phyloP scores from a whole-genome alignment of 2,113 vertebrate species.

The Zosterops japonicus region DNA sequence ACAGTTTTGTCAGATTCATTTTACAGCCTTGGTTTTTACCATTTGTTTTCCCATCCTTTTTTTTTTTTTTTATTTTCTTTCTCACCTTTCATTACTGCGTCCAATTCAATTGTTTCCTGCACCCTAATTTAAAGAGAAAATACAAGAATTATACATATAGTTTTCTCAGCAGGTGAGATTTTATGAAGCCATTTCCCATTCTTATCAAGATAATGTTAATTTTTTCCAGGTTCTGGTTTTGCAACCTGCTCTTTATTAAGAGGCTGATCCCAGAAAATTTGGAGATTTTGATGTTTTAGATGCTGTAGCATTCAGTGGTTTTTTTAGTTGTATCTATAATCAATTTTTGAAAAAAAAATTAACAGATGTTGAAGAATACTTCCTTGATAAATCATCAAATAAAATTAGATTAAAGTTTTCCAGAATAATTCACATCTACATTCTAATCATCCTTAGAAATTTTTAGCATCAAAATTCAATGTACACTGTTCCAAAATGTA shows the following conservation, averaged over 20 bases:
- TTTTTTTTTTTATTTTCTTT: neutral
- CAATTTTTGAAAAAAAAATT: neutral
- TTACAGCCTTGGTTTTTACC: neutral
- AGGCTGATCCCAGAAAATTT: neutral
- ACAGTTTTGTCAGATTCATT: fast-evolving
- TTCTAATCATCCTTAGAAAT: neutral
- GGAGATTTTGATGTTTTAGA: neutral
- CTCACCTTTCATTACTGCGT: neutral
- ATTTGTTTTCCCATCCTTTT: neutral
- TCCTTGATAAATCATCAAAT: neutral
- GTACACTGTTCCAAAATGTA: neutral
- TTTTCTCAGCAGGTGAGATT: neutral
- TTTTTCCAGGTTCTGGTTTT: neutral
- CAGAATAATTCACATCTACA: neutral
- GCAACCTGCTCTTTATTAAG: neutral
- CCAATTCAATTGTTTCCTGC: neutral
- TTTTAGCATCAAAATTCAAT: neutral
- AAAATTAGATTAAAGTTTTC: neutral
- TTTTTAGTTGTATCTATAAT: neutral
- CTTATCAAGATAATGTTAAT: neutral
- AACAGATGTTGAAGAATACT: neutral
- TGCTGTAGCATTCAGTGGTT: neutral
- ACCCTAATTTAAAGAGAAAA: neutral
- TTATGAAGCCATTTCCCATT: neutral
- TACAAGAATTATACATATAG: neutral